Evolutionary conservation across 2,113 vertebrate species (phyloP).

Genomic region (Coryphaenoides rupestris): DNA sequence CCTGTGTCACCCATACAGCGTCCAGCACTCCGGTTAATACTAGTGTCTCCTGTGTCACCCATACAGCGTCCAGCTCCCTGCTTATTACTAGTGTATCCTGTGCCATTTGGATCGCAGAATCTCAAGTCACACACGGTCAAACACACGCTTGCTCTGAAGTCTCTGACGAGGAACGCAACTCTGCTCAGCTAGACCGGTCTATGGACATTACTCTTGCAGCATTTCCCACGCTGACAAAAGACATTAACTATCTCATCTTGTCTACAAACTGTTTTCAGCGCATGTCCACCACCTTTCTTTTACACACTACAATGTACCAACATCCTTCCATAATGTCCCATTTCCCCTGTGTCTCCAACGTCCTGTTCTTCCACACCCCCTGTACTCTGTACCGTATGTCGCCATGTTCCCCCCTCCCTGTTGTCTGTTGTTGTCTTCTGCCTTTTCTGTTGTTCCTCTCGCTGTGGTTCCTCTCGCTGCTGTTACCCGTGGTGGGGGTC

Average conservation of each 20-base stretch:
- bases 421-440: conserved; percentile 66
- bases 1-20: no score
- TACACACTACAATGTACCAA: background rate
- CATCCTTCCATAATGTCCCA: conserved; percentile 26
- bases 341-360: conserved; percentile 37
- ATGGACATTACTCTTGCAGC: no score
- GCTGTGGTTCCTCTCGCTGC: no score
- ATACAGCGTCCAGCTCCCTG: conserved; percentile 83
- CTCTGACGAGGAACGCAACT: no score
- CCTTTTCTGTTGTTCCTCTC: no score
- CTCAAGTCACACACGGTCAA: no score
- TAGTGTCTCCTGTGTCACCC: no score
- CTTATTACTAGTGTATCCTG: conserved; percentile 78
- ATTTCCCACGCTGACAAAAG: no score
- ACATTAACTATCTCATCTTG: background rate
- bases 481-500: no score
- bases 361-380: conserved; percentile 23
- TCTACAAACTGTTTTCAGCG: conserved; percentile 12
- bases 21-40: conserved; percentile 83
- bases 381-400: conserved; percentile 62
- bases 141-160: no score
- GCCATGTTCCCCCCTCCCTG: conserved; percentile 74
- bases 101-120: conserved; percentile 11
- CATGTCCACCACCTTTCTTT: background rate
- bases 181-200: no score